phyloP scores from a whole-genome alignment of 2,797 vertebrate genomes.

The Hemibagrus guttatus region DNA sequence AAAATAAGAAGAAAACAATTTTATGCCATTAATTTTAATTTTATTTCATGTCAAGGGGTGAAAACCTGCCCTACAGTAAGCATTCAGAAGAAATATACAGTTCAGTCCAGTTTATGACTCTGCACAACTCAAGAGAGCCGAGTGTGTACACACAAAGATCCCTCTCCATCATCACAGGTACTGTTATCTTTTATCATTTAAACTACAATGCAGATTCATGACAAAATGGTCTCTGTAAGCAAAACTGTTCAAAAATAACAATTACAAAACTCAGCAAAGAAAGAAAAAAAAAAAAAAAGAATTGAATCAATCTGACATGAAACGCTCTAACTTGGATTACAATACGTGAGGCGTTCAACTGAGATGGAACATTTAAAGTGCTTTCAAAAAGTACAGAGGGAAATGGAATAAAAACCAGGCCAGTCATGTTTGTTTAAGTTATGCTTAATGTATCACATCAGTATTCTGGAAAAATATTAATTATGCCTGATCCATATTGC shows the following conservation, averaged over 20 bases:
- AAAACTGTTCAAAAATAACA: slow-evolving; percentile 33
- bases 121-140: slow-evolving; percentile 49
- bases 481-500: slow-evolving; percentile 54
- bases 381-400: slow-evolving; percentile 51
- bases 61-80: slow-evolving; percentile 58
- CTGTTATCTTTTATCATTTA: slow-evolving; percentile 24
- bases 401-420: slow-evolving; percentile 47
- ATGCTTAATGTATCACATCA: slow-evolving; percentile 23
- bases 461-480: slow-evolving; percentile 35
- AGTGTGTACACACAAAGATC: slow-evolving; percentile 43
- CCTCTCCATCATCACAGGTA: slow-evolving; percentile 30
- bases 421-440: slow-evolving; percentile 24
- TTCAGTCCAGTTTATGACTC: slow-evolving; percentile 49
- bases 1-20: neutral
- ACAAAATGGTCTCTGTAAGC: slow-evolving; percentile 39
- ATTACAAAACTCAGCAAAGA: slow-evolving; percentile 42
- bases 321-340: slow-evolving; percentile 42
- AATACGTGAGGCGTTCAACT: slow-evolving; percentile 39
- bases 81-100: slow-evolving; percentile 57
- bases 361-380: slow-evolving; percentile 59
- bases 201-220: slow-evolving; percentile 41
- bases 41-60: slow-evolving; percentile 59
- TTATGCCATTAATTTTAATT: slow-evolving; percentile 54
- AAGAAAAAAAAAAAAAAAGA: slow-evolving; percentile 22
- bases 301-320: slow-evolving; percentile 38